phyloP scores from a whole-genome alignment of 2,113 vertebrate species.

The Trematocara unimaculatum region DNA sequence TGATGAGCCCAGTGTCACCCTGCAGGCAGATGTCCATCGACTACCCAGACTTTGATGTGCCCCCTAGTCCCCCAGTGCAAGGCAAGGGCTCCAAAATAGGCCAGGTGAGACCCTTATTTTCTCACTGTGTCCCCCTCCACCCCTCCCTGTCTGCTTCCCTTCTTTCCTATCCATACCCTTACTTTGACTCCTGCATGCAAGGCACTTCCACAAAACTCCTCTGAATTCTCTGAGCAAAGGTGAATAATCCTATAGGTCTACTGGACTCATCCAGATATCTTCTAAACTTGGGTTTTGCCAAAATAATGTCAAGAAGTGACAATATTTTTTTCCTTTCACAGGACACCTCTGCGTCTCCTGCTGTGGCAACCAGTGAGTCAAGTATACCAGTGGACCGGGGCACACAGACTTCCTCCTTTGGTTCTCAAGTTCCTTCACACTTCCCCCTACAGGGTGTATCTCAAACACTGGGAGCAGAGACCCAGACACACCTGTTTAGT shows the following conservation, averaged over 20 bases:
- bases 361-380: conserved; percentile 1
- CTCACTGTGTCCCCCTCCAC: neutral
- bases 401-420: conserved; percentile 56
- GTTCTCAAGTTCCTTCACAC: conserved; percentile 60
- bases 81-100: conserved; percentile 47
- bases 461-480: conserved; percentile 53
- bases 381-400: conserved; percentile 53
- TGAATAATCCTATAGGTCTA: conserved; percentile 3
- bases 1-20: conserved; percentile 73
- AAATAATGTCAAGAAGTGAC: neutral
- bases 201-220: conserved; percentile 40
- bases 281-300: neutral
- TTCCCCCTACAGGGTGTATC: conserved; percentile 34
- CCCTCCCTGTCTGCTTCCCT: neutral
- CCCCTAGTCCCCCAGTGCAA: conserved; percentile 58
- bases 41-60: conserved; percentile 76
- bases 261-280: neutral
- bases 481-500: conserved; percentile 85
- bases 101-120: conserved; percentile 75
- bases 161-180: neutral
- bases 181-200: conserved; percentile 42
- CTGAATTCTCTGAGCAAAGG: conserved; percentile 36
- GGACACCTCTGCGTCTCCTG: conserved; percentile 1
- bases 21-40: conserved; percentile 90
- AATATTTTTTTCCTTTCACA: neutral